Conservation (phyloP, 2,888 invertebrate species). For the Xylophagus ater region DNA sequence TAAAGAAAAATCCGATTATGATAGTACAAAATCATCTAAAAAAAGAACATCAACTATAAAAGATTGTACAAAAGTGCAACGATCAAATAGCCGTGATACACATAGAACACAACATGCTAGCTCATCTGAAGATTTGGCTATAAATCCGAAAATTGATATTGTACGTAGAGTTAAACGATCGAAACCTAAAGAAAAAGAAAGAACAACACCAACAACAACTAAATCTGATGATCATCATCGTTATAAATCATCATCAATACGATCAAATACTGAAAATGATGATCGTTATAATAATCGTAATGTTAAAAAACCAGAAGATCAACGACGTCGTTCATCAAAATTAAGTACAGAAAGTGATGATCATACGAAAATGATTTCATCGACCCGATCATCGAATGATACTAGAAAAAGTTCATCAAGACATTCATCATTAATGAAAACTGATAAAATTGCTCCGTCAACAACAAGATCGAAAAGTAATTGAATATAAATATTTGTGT, state of each 20-base stretch:
- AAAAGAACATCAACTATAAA: conserved; percentile 4
- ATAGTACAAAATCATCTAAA: conserved; percentile 6
- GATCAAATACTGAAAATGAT: conserved; percentile 6
- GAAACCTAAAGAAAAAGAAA: conserved; percentile 15
- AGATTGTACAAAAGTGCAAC: conserved; percentile 31
- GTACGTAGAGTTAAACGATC: conserved; percentile 14
- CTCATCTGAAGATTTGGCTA: conserved; percentile 42
- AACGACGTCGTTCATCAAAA: background rate
- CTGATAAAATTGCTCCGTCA: too few relatives aligned
- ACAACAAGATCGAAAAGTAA: background rate
- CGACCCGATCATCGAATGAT: too few relatives aligned
- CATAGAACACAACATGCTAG: conserved; percentile 41
- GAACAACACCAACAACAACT: conserved; percentile 6
- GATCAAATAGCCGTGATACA: conserved; percentile 43
- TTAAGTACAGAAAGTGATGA: background rate
- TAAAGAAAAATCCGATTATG: conserved; percentile 8
- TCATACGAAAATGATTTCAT: too few relatives aligned
- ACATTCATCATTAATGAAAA: background rate
- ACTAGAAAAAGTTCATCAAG: background rate
- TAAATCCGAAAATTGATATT: conserved; percentile 27
- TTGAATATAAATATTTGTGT: too few relatives aligned
- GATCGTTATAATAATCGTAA: background rate
- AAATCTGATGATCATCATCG: conserved; percentile 2
- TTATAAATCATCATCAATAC: conserved; percentile 2
- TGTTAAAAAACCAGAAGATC: too few relatives aligned